A percentile compares a stretch with the other conserved stretches of the same genome.
phyloP scores from a whole-genome alignment of 2,888 invertebrate species.

The Meta bourneti region DNA sequence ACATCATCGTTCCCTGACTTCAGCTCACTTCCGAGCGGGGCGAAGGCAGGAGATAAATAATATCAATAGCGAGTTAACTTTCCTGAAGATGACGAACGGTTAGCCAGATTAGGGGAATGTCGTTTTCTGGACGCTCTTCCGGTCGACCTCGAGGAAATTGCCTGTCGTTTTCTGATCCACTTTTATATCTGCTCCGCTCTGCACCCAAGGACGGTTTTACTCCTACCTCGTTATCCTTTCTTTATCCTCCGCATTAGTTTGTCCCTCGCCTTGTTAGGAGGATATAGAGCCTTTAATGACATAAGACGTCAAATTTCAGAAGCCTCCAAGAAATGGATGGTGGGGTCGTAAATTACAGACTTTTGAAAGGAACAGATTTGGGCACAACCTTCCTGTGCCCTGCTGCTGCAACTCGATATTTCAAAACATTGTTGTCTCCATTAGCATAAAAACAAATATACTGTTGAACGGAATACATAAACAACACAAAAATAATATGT shows the following conservation, averaged over 20 bases:
- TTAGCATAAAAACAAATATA: no score
- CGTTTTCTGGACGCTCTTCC: slow-evolving; percentile 31
- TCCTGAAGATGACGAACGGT: slow-evolving; percentile 19
- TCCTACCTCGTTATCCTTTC: slow-evolving; percentile 12
- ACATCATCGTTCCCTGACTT: background rate
- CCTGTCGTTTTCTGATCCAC: slow-evolving; percentile 45
- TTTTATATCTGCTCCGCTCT: slow-evolving; percentile 24
- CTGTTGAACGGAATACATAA: no score
- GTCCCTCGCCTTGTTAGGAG: background rate
- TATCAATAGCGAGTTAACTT: background rate
- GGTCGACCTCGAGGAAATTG: slow-evolving; percentile 38
- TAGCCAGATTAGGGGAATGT: slow-evolving; percentile 3
- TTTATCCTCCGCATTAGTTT: slow-evolving; percentile 1
- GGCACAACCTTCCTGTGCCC: background rate
- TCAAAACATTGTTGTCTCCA: no score
- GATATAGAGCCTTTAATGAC: background rate
- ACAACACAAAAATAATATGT: no score
- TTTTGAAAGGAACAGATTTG: background rate
- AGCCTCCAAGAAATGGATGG: background rate
- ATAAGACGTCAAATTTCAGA: background rate
- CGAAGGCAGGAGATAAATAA: background rate
- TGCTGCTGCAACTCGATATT: no score
- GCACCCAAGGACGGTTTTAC: background rate
- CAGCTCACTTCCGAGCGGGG: background rate
- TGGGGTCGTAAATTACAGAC: background rate